Percentiles rank a stretch among this genome's conserved stretches.
phyloP scores from a whole-genome alignment of 2,888 invertebrate genomes.

The Eupithecia exiguata region DNA sequence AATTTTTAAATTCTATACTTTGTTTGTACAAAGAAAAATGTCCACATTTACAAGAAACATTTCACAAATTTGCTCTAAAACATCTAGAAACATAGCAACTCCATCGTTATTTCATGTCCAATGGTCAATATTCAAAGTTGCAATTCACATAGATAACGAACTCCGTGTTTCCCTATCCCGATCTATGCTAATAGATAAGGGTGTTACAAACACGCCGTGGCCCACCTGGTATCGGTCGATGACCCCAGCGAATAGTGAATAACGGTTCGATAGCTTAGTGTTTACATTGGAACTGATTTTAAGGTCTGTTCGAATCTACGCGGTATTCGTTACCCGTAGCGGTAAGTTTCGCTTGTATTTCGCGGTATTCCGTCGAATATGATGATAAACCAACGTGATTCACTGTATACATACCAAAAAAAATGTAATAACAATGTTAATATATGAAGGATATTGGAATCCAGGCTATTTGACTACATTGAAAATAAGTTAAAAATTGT shows the following conservation, averaged over 20 bases:
- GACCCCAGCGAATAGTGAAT: constrained; percentile 25
- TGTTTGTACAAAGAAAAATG: too few species aligned
- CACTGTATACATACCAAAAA: too few species aligned
- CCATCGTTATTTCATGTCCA: background rate
- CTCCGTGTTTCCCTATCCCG: constrained; percentile 60
- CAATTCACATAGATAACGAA: constrained; percentile 55
- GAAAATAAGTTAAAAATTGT: too few species aligned
- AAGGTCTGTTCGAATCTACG: background rate
- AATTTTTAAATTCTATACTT: too few species aligned
- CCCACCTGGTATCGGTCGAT: constrained; percentile 40
- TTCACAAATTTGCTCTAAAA: background rate
- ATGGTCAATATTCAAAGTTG: constrained; percentile 50
- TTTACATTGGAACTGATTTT: constrained; percentile 21
- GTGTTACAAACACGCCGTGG: constrained; percentile 32
- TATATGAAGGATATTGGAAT: too few species aligned
- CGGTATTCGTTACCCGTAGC: background rate
- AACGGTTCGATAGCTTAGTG: constrained; percentile 29
- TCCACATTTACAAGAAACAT: too few species aligned
- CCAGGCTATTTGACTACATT: too few species aligned
- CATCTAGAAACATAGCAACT: background rate
- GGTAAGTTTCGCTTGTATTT: background rate
- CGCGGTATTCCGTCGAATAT: background rate
- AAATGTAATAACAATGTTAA: too few species aligned
- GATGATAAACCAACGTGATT: too few species aligned
- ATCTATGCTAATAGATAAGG: constrained; percentile 62